Evolutionary conservation across 2,797 vertebrate genomes (phyloP), one percentile per base, ranked within the genome.

Genomic region (Ctenopoma kingsleyae): DNA sequence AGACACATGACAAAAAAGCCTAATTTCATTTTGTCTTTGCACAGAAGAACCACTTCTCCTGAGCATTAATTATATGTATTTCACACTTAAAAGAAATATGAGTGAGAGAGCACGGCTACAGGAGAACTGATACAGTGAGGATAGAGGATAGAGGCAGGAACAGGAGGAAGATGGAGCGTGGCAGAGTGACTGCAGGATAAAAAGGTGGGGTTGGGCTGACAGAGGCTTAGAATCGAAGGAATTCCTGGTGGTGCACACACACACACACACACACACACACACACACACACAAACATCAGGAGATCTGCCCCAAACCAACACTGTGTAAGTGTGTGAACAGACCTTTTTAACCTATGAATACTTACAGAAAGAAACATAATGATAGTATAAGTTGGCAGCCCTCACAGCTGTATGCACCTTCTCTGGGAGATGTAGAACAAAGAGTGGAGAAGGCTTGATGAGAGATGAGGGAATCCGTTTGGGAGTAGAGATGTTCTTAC

Each of bases 261-360:
- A 49, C 8, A 30, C 16, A 17, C 16, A 17, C 16, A n/a, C 36
- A 12, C 36, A 13, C 11, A 16, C 38, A 4, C 40, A 6, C 40
- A 6, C 40, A 6, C 30, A 35, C 32, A 35, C 54, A 61, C 15
- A 4, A 17, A 46, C 41, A 55, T 30, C 66, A 69, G 32, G 57
- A 78, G 68, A 76, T 64, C 20, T 56, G 47, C 70, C 69, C 65
- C 57, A 27, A 72, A 64, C 53, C 59, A 53, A 71, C 41, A 67
- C 15, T 54, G 47, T 69, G 27, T 20, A 53, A 72, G 71, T 58
- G 56, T 61, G 74, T 59, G 71, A 81, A 77, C 35, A 67, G 75
- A 74, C 56, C 71, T 74, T 72, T 80, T 67, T 67, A 50, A 79
- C 69, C 72, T 63, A 40, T 67, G 75, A 79, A 74, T 74, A 71